phyloP scores from a whole-genome alignment of 2,888 invertebrate genomes.

The Drosophila rellima region DNA sequence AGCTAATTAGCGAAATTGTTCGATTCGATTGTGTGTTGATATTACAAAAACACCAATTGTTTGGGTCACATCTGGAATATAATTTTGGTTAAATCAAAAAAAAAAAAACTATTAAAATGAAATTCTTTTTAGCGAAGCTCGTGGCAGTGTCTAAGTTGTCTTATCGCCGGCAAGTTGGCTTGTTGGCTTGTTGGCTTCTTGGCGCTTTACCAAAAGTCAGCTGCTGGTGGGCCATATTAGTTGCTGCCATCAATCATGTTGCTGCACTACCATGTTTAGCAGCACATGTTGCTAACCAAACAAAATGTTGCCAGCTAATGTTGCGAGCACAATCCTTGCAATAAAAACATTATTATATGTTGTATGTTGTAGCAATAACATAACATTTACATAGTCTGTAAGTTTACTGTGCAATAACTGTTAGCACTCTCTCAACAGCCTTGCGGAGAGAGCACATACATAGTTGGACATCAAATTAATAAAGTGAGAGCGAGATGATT shows the following conservation, averaged over 20 bases:
- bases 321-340: constrained; percentile 20
- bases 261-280: constrained; percentile 33
- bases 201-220: constrained; percentile 38
- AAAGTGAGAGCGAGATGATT: no score
- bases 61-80: constrained; percentile 18
- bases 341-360: not conserved
- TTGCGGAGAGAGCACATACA: no score
- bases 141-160: constrained; percentile 6
- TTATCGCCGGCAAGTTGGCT: constrained; percentile 32
- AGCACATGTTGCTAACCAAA: constrained; percentile 20
- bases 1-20: constrained; percentile 67
- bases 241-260: constrained; percentile 47
- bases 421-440: no score
- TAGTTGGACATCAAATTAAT: no score
- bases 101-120: constrained; percentile 5
- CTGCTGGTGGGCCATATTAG: constrained; percentile 19
- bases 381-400: no score
- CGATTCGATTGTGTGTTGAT: constrained; percentile 43
- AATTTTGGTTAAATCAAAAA: not conserved
- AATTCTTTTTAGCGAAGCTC: constrained; percentile 23
- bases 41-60: constrained; percentile 21
- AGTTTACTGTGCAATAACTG: no score
- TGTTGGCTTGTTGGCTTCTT: constrained; percentile 37
- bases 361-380: no score
- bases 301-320: not conserved